Conservation (phyloP, 30 jellyfish, hydroid and myxozoan genomes). For the Aurelia sp. region DNA sequence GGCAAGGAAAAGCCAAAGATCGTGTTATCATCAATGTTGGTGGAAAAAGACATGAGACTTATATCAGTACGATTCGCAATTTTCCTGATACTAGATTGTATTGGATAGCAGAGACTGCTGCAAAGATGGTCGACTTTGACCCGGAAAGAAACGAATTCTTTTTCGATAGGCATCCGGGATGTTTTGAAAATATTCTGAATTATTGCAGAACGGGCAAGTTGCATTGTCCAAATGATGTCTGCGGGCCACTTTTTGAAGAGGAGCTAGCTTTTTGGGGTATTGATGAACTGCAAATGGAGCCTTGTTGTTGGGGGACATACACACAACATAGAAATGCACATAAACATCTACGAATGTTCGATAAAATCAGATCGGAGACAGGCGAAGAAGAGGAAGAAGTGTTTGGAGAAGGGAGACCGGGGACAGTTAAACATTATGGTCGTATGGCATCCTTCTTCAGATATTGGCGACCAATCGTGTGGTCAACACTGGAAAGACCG, state of each 20-base stretch:
- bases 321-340: slow-evolving; percentile 98
- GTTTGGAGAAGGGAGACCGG: slow-evolving; percentile 56
- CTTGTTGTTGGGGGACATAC: slow-evolving; percentile 98
- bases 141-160: slow-evolving; percentile 96
- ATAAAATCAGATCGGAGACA: slow-evolving; percentile 61
- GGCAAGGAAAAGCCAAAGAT: slow-evolving; percentile 78
- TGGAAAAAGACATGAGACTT: slow-evolving; percentile 94
- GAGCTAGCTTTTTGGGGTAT: slow-evolving; percentile 99
- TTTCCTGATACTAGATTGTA: slow-evolving; percentile 94
- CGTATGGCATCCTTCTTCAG: slow-evolving; percentile 37
- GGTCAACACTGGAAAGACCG: slow-evolving; percentile 94
- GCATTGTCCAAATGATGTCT: slow-evolving; percentile 99
- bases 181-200: slow-evolving; percentile 92
- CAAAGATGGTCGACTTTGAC: slow-evolving; percentile 94
- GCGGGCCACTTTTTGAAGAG: slow-evolving; percentile 97
- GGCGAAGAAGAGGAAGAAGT: slow-evolving; percentile 72
- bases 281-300: slow-evolving; percentile 99
- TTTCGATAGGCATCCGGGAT: slow-evolving; percentile 98
- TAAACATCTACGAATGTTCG: slow-evolving; percentile 92
- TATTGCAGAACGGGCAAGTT: slow-evolving; percentile 97
- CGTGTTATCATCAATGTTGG: slow-evolving; percentile 98
- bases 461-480: slow-evolving; percentile 70
- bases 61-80: slow-evolving; percentile 90
- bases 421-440: slow-evolving; percentile 43
- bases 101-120: slow-evolving; percentile 99